Conservation (phyloP, 2,113 vertebrate genomes). For the Connochaetes taurinus region DNA sequence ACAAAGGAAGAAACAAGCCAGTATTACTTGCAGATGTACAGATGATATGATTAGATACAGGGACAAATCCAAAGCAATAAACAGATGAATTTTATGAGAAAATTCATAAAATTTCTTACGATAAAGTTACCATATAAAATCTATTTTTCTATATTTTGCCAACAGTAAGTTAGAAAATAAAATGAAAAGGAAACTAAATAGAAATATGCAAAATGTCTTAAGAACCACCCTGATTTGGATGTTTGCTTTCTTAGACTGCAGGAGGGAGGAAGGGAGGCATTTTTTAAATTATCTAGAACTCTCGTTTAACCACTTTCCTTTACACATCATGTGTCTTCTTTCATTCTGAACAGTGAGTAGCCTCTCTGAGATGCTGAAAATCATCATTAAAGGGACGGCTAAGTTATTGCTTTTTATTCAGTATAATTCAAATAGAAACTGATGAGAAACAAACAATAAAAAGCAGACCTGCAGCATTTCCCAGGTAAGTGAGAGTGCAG, state of each 20-base stretch:
- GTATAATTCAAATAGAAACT: neutral
- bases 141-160: neutral
- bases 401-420: neutral
- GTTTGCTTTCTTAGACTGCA: neutral
- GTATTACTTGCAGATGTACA: neutral
- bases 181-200: neutral
- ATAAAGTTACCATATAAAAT: neutral
- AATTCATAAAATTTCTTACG: neutral
- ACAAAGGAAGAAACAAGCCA: neutral
- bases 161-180: neutral
- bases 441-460: neutral
- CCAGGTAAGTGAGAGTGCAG: neutral
- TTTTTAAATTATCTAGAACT: neutral
- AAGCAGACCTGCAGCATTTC: neutral
- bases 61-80: neutral
- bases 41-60: too few relatives aligned
- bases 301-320: neutral
- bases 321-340: neutral
- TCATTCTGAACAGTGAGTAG: neutral
- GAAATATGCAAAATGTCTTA: neutral
- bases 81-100: neutral
- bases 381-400: neutral
- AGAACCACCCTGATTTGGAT: neutral
- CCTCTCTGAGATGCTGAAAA: neutral
- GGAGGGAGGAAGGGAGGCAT: neutral